Percentiles rank a stretch among this genome's conserved stretches.
phyloP scores from a whole-genome alignment of 2,888 invertebrate species.

The Idaea dimidiata region DNA sequence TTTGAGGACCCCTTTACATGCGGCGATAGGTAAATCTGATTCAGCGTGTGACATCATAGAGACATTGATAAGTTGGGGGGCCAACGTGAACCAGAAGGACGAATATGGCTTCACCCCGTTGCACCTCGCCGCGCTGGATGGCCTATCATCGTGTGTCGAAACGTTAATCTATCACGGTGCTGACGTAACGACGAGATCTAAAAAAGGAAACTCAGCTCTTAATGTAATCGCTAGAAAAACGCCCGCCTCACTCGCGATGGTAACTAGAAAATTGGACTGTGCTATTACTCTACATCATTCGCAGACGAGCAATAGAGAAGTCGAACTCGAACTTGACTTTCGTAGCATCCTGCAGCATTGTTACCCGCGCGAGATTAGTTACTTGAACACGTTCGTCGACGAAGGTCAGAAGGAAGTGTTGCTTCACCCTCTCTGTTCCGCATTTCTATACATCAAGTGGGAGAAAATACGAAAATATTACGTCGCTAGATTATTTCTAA shows the following conservation, averaged over 20 bases:
- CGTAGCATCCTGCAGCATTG: slow-evolving; percentile 90
- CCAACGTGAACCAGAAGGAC: slow-evolving; percentile 91
- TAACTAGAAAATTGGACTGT: slow-evolving; percentile 89
- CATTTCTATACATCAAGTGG: slow-evolving; percentile 94
- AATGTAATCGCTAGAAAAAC: slow-evolving; percentile 93
- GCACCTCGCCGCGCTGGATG: slow-evolving; percentile 92
- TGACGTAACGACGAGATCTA: slow-evolving; percentile 93
- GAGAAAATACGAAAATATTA: slow-evolving; percentile 94
- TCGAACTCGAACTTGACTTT: slow-evolving; percentile 90
- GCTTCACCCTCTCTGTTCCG: slow-evolving; percentile 92
- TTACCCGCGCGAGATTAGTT: slow-evolving; percentile 91
- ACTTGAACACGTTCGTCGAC: slow-evolving; percentile 92
- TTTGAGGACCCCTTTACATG: slow-evolving; percentile 90
- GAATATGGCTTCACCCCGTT: slow-evolving; percentile 92
- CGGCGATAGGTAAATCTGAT: slow-evolving; percentile 91
- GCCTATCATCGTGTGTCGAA: slow-evolving; percentile 91
- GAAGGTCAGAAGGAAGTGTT: slow-evolving; percentile 94
- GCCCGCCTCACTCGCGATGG: slow-evolving; percentile 91
- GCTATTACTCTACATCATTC: slow-evolving; percentile 90
- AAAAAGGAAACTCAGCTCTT: slow-evolving; percentile 91
- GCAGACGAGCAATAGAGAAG: slow-evolving; percentile 89
- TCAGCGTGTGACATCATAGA: slow-evolving; percentile 90
- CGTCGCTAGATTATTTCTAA: slow-evolving; percentile 88
- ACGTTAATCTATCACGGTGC: slow-evolving; percentile 91
- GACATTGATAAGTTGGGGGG: slow-evolving; percentile 88